phyloP scores from a whole-genome alignment of 2,888 invertebrate species.

The Nomada ruficornis region DNA sequence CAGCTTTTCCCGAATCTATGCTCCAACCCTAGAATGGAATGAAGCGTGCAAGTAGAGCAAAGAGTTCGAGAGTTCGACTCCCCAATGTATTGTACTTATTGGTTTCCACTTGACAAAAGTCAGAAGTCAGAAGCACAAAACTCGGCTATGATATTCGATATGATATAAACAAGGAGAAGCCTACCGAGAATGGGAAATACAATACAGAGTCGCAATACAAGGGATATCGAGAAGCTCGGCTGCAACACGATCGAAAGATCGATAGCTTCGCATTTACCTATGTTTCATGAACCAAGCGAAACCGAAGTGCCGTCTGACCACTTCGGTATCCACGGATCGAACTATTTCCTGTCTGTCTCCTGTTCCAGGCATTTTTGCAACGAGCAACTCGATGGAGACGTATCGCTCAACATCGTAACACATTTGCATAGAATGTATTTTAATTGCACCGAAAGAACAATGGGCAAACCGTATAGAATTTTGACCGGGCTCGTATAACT shows the following conservation, averaged over 20 bases:
- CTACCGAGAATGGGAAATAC: constrained; percentile 55
- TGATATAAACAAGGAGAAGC: constrained; percentile 20
- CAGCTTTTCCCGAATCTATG: constrained; percentile 23
- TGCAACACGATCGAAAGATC: constrained; percentile 59
- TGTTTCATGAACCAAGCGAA: constrained; percentile 14
- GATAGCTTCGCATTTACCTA: constrained; percentile 39
- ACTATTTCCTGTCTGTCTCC: constrained; percentile 19
- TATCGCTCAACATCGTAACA: constrained; percentile 15
- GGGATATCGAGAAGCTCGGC: constrained; percentile 31
- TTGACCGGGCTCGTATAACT: constrained; percentile 48
- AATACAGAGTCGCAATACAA: constrained; percentile 39
- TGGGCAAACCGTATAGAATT: constrained; percentile 52
- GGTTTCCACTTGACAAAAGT: constrained; percentile 34
- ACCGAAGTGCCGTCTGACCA: constrained; percentile 4
- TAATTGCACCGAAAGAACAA: constrained; percentile 49
- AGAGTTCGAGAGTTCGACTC: constrained; percentile 29
- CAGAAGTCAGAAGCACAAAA: constrained; percentile 35
- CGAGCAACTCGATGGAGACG: background rate
- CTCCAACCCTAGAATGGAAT: constrained; percentile 37
- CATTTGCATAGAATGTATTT: constrained; percentile 34
- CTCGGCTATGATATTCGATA: constrained; percentile 46
- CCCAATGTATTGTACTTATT: constrained; percentile 38
- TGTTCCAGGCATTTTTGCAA: background rate
- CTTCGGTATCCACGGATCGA: constrained; percentile 2
- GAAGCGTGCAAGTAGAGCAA: constrained; percentile 18